These are phyloP conservation scores for Thryonomys swinderianus DNA, from an alignment of 2,113 vertebrate species.

Conservation along the genomic window DNA sequence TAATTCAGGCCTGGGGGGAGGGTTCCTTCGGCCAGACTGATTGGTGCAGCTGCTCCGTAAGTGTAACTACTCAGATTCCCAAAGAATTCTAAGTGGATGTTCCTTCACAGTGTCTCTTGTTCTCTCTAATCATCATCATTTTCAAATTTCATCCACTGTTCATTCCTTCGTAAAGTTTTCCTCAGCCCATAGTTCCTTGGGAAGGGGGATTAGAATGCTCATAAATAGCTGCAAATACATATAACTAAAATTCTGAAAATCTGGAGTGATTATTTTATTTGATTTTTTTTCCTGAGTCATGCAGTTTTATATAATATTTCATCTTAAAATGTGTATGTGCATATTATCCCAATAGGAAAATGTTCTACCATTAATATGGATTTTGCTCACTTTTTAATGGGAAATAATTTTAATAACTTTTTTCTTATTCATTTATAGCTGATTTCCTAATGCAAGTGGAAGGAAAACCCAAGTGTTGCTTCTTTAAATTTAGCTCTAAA, in stretches of 20 bases:
- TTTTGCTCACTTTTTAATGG: constrained; percentile 38
- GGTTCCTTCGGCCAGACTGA: constrained; percentile 77
- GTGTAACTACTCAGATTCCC: constrained; percentile 77
- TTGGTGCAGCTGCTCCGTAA: constrained; percentile 75
- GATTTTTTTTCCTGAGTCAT: constrained; percentile 51
- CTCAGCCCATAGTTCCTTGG: not conserved
- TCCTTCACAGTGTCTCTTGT: constrained; percentile 62
- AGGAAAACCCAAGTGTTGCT: constrained; percentile 96
- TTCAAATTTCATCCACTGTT: constrained; percentile 51
- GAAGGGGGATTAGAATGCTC: not conserved
- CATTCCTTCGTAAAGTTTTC: constrained; percentile 29
- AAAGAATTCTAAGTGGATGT: constrained; percentile 63
- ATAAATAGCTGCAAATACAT: constrained; percentile 59
- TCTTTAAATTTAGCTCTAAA: constrained; percentile 96
- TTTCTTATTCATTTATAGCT: constrained; percentile 89
- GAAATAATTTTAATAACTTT: constrained; percentile 80
- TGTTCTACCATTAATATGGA: not conserved
- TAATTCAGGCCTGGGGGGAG: constrained; percentile 77
- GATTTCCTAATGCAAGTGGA: constrained; percentile 92
- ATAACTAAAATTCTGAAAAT: constrained; percentile 26
- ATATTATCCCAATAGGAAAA: not conserved
- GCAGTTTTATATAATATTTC: constrained; percentile 43
- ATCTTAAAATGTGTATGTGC: constrained; percentile 36
- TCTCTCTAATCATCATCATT: constrained; percentile 70
- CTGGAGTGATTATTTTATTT: constrained; percentile 41